Evolutionary conservation across 1,140 invertebrate genomes (phyloP), one percentile per base, ranked within the genome.

Genomic region (Mactra quadrangularis): DNA sequence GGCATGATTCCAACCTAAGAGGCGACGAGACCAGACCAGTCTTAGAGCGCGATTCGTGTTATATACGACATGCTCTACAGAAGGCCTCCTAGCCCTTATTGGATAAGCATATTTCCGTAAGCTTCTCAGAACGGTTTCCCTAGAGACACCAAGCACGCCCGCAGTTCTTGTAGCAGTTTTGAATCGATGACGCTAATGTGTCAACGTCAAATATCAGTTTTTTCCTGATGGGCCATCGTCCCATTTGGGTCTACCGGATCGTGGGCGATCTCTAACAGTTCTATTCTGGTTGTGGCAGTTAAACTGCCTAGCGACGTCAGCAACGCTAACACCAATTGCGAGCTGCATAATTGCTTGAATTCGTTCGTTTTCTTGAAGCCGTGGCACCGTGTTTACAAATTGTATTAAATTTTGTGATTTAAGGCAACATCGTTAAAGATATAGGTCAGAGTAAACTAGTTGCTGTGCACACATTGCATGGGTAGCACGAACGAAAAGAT

Each of bases 111-210:
- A 38, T 17, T 19, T 45, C 66, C 41, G 41, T n/a, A 52, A 22
- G 22, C 66, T 13, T 17, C 38, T 70, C 31, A 47, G 45, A 70
- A 52, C 13, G 11, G 33, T 66, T 11, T 47, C 41, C 66, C 41
- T 70, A 52, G 41, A 70, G 47, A 70, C 17, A n/a, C 66, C 66
- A 50, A 70, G 38, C 41, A 50, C 3, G 15, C 41, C 22, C 22
- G 22, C 66, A 70, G 66, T 50, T 38, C 47, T 70, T 70, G 66
- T 52, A 50, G 66, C 66, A 31, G 55, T 70, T 50, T 52, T 70
- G 45, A 70, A 70, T n/a, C 66, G 15, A 52, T 45, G 66, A 70
- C 41, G 45, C 31, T 27, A 64, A 29, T 64, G 31, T 29, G 33
- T 64, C 60, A 70, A n/a, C n/a, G n/a, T n/a, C n/a, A n/a, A n/a